Evolutionary conservation across 2,113 vertebrate species (phyloP).

Genomic region (Tympanuchus pallidicinctus): DNA sequence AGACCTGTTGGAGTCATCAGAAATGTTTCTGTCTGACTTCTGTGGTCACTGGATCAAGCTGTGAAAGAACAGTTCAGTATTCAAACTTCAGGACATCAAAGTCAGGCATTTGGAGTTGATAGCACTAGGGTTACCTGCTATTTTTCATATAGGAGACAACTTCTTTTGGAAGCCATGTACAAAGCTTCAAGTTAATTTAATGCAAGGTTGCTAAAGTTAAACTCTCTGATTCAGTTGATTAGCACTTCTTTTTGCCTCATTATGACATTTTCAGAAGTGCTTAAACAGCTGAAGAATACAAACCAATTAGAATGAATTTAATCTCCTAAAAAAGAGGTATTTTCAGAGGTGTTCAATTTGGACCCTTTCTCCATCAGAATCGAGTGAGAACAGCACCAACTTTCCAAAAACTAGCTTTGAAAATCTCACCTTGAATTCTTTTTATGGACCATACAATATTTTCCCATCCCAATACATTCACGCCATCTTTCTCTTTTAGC

Average conservation of each 20-base stretch:
- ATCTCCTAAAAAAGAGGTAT: background rate
- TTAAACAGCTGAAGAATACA: slow-evolving; percentile 25
- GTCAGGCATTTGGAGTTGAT: background rate
- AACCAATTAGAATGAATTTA: slow-evolving; percentile 16
- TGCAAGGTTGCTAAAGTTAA: slow-evolving; percentile 12
- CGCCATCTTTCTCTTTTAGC: background rate
- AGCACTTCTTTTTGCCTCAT: slow-evolving; percentile 38
- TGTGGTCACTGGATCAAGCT: background rate
- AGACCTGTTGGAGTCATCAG: background rate
- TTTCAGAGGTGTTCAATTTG: background rate
- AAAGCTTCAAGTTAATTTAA: slow-evolving; percentile 10
- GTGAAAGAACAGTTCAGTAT: background rate
- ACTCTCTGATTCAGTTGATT: slow-evolving; percentile 24
- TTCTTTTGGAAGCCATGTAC: background rate
- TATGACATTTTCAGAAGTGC: slow-evolving; percentile 38
- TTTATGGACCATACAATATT: background rate
- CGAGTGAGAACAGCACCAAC: background rate
- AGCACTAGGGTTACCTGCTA: background rate
- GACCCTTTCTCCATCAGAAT: background rate
- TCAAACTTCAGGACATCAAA: background rate
- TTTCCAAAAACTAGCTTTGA: background rate
- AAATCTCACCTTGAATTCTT: slow-evolving; percentile 19
- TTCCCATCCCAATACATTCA: background rate
- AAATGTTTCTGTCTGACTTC: slow-evolving; percentile 21
- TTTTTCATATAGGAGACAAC: background rate